Evolutionary conservation across 2,888 invertebrate genomes (phyloP).

Genomic region (Agrypnus murinus): DNA sequence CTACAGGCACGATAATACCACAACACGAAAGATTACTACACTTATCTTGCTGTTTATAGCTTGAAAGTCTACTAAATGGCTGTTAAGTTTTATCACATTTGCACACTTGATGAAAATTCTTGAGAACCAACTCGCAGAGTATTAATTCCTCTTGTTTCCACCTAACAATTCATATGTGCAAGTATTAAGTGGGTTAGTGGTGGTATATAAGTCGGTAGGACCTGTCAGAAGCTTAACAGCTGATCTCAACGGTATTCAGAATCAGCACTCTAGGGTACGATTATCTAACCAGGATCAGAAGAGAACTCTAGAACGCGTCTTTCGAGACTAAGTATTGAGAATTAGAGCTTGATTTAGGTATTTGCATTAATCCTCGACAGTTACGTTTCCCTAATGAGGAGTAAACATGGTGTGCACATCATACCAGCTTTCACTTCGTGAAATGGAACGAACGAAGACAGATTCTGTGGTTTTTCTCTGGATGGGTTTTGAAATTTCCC

Average conservation of each 20-base stretch:
- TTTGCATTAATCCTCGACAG: slow-evolving; percentile 53
- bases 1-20: too few species aligned
- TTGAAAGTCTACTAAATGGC: too few species aligned
- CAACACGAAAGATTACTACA: too few species aligned
- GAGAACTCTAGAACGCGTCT: slow-evolving; percentile 46
- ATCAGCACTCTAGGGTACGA: slow-evolving; percentile 66
- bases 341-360: slow-evolving; percentile 57
- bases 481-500: neutral
- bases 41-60: too few species aligned
- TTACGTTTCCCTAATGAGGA: slow-evolving; percentile 57
- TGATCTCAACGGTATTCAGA: slow-evolving; percentile 62
- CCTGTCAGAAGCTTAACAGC: slow-evolving; percentile 26
- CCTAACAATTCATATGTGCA: too few species aligned
- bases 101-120: too few species aligned
- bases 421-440: slow-evolving; percentile 24
- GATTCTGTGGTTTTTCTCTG: slow-evolving; percentile 11
- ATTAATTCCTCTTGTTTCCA: too few species aligned
- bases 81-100: too few species aligned
- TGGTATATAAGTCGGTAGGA: neutral
- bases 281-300: slow-evolving; percentile 62
- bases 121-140: too few species aligned
- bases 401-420: slow-evolving; percentile 31
- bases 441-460: slow-evolving; percentile 25
- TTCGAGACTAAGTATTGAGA: slow-evolving; percentile 50
- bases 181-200: too few species aligned